Evolutionary conservation across 2,888 invertebrate genomes (phyloP).

Genomic region (Coecobrya sp.): DNA sequence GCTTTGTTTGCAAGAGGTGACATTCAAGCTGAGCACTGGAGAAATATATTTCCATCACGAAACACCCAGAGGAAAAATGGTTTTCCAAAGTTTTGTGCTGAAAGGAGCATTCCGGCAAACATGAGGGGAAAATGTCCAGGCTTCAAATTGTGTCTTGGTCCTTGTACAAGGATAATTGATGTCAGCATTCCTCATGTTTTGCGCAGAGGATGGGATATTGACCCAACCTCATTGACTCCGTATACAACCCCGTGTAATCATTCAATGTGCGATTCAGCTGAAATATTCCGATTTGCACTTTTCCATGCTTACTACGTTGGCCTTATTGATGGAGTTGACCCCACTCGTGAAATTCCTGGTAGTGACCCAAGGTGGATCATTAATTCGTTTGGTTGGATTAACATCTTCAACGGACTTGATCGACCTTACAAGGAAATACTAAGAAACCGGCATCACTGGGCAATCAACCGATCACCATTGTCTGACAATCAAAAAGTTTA

Average conservation of each 20-base stretch:
- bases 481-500: neutral
- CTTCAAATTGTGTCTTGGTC: neutral
- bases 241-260: neutral
- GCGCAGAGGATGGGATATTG: neutral
- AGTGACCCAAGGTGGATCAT: neutral
- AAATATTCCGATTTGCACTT: constrained; percentile 45
- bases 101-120: neutral
- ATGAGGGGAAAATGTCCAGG: neutral
- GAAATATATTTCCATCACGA: neutral
- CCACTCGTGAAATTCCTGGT: neutral
- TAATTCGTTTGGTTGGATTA: neutral
- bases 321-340: neutral
- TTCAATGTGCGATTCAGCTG: constrained; percentile 31
- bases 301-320: neutral
- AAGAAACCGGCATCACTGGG: no score
- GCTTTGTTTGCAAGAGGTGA: neutral
- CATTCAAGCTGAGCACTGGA: neutral
- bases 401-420: neutral
- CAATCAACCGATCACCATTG: no score
- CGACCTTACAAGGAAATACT: neutral
- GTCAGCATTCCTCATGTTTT: neutral
- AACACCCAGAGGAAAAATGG: neutral
- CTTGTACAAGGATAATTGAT: neutral
- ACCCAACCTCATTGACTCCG: neutral
- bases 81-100: neutral